Evolutionary conservation across 2,797 vertebrate species (phyloP).

Genomic region (Micromesistius poutassou): DNA sequence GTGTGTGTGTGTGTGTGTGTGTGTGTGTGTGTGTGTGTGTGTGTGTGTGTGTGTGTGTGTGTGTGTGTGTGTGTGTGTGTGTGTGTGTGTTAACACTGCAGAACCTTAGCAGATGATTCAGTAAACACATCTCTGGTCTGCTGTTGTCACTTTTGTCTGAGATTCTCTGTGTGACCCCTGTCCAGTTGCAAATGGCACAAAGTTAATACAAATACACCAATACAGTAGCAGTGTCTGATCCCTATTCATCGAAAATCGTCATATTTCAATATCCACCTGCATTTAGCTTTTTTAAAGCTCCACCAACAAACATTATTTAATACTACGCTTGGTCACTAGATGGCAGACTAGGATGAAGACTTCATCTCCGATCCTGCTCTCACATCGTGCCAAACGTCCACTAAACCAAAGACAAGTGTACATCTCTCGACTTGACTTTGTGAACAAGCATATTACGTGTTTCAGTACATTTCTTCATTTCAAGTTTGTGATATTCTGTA

Average conservation of each 20-base stretch:
- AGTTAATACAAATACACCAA: slow-evolving; percentile 8
- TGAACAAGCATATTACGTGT: background rate
- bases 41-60: background rate
- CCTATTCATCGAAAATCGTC: background rate
- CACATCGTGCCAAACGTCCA: too few relatives aligned
- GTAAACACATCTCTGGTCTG: slow-evolving; percentile 33
- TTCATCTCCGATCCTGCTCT: too few relatives aligned
- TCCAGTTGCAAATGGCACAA: slow-evolving; percentile 42
- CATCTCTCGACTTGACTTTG: too few relatives aligned
- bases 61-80: background rate
- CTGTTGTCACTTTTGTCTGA: slow-evolving; percentile 46
- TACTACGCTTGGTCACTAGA: background rate
- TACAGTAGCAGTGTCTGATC: background rate
- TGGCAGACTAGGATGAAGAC: too few relatives aligned
- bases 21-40: background rate
- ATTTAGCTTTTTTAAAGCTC: background rate
- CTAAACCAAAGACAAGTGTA: background rate
- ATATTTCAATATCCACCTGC: background rate
- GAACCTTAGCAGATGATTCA: slow-evolving; percentile 46
- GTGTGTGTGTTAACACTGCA: slow-evolving; percentile 22
- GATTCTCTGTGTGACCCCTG: slow-evolving; percentile 8
- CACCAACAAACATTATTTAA: background rate
- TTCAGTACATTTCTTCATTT: background rate
- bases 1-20: background rate
- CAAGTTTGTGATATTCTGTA: too few relatives aligned